phyloP scores from a whole-genome alignment of 1,140 invertebrate species.

The Homarus americanus region DNA sequence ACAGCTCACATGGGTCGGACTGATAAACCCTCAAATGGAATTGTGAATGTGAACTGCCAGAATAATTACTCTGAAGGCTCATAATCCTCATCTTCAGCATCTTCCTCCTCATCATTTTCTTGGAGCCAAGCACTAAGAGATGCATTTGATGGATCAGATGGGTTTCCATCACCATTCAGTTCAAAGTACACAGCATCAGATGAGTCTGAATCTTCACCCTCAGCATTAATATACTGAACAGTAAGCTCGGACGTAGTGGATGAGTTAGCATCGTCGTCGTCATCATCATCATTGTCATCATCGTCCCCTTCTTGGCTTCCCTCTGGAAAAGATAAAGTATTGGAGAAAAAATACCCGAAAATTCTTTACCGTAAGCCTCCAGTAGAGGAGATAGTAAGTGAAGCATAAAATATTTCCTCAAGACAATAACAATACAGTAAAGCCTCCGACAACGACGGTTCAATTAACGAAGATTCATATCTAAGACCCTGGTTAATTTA shows the following conservation, averaged over 20 bases:
- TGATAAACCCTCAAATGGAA: neutral
- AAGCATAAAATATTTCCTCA: no score
- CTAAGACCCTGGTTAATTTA: no score
- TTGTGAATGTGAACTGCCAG: neutral
- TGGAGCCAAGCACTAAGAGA: constrained; percentile 47
- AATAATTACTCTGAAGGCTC: constrained; percentile 15
- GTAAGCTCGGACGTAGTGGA: neutral
- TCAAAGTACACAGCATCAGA: constrained; percentile 76
- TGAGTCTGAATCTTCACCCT: constrained; percentile 16
- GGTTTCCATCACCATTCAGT: constrained; percentile 77
- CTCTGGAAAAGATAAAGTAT: neutral
- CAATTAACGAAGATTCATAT: no score
- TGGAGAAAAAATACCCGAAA: no score
- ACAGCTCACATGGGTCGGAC: neutral
- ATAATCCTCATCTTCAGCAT: constrained; percentile 49
- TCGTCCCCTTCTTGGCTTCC: constrained; percentile 30
- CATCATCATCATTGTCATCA: constrained; percentile 7
- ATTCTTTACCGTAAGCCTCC: no score
- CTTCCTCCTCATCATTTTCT: constrained; percentile 45
- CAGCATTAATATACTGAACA: neutral
- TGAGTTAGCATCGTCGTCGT: constrained; percentile 9
- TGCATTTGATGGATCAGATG: constrained; percentile 28
- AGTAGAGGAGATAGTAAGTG: no score
- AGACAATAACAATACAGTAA: no score
- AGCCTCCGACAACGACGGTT: no score